Base-by-base conservation (phyloP, 1,140 invertebrate genomes). In the Acromyrmex echinatior region DNA sequence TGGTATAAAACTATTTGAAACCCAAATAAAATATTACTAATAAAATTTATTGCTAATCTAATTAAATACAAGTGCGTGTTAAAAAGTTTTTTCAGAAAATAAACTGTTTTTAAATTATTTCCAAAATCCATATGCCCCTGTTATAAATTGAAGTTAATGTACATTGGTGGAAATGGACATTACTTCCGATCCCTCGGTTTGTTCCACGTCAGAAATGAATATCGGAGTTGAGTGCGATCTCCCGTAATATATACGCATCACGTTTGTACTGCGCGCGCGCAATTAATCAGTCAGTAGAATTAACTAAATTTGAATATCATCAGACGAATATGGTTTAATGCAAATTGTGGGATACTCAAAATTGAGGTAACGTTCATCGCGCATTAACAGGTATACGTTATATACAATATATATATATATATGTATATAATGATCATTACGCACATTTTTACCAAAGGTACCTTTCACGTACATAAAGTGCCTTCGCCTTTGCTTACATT, bases 241-340 rank as follows among this genome's bases (percentile, higher is more conserved):
- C 16, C 7, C 3, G 18, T 71, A 73, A 76, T 14, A 49, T 25
- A 16, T 28, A 80, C 16, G 16, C 25, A 31, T 60, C 39, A 45
- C 28, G 14, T 45, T 74, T 74, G 16, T 12, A 35, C 4, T 6
- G 39, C 39, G 39, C 39, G 39, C 39, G 39, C 39, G 39, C 39
- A 9, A 76, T 84, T 51, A 76, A 74, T 74, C 70, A 74, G 71
- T 28, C 56, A 62, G 25, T 35, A 28, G 58, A 65, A 1, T 51
- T 84, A 60, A 76, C 25, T 31, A 62, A 74, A 74, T 74, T 74
- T 62, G 39, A 74, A 49, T 60, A 62, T 82, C 31, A 14, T 74
- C 45, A 10, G 60, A 63, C 21, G 25, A 62, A 74, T 60, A 66
- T 51, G 25, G 73, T 76, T 62, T 74, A 74, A 62, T 74, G 25